Evolutionary conservation across 2,113 vertebrate species (phyloP).

Genomic region (Tauraco erythrolophus): DNA sequence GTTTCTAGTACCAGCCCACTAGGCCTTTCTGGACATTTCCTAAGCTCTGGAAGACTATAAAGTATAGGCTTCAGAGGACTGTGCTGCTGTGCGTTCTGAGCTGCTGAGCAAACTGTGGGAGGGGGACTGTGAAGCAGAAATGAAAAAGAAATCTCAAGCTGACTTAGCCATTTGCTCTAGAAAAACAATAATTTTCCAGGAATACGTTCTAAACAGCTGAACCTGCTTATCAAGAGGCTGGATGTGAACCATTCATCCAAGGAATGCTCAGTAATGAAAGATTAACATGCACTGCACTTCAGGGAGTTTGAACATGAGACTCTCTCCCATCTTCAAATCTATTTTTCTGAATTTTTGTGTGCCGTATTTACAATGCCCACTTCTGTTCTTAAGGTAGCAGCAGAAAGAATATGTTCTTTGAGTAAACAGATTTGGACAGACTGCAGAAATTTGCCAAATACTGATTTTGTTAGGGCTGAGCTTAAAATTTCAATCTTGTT

Average conservation of each 20-base stretch:
- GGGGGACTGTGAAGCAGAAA: not conserved
- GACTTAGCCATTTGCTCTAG: not conserved
- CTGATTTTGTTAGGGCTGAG: not conserved
- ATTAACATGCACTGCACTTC: not conserved
- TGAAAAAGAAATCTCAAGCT: not conserved
- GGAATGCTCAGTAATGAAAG: not conserved
- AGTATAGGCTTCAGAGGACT: not conserved
- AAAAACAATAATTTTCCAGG: not conserved
- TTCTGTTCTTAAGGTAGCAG: not conserved
- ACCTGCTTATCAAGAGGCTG: not conserved
- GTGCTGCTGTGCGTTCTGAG: not conserved
- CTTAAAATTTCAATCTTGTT: not conserved
- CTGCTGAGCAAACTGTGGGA: not conserved
- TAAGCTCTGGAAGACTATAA: not conserved
- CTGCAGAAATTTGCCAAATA: not conserved
- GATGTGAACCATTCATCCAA: not conserved
- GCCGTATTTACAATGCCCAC: not conserved
- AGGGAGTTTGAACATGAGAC: not conserved
- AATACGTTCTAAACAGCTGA: not conserved
- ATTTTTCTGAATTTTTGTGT: not conserved
- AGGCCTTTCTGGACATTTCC: not conserved
- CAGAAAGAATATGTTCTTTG: not conserved
- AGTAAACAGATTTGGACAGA: not conserved
- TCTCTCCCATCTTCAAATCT: not conserved
- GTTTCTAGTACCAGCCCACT: not conserved